These are phyloP conservation scores for Aulostomus chinensis DNA, from an alignment of 2,797 vertebrate species.

Conservation along the genomic window DNA sequence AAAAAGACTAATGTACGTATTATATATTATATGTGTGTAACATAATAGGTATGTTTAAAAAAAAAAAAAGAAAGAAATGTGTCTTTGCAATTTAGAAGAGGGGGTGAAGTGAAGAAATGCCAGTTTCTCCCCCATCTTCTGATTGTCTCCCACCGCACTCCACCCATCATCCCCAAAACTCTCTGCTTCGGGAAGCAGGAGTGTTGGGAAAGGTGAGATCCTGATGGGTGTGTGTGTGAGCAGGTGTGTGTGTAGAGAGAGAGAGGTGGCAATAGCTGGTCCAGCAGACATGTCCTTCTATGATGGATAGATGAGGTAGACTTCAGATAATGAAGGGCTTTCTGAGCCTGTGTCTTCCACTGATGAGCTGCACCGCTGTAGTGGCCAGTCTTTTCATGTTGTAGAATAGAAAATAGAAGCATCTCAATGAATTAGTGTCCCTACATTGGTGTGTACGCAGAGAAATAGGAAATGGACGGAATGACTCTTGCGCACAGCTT, in stretches of 20 bases:
- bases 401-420: too few relatives aligned
- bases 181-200: not conserved
- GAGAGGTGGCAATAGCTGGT: constrained; percentile 6
- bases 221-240: not conserved
- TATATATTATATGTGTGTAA: constrained; percentile 75
- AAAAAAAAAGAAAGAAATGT: constrained; percentile 46
- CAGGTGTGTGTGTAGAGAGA: not conserved
- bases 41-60: constrained; percentile 69
- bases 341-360: constrained; percentile 43
- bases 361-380: constrained; percentile 21
- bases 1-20: constrained; percentile 75
- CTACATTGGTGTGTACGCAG: constrained; percentile 2
- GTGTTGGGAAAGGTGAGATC: not conserved
- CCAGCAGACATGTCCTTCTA: constrained; percentile 40
- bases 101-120: constrained; percentile 26
- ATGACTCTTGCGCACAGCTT: too few relatives aligned
- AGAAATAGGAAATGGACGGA: not conserved
- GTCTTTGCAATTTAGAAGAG: constrained; percentile 44
- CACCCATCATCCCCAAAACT: not conserved
- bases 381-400: constrained; percentile 16
- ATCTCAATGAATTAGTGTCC: constrained; percentile 4
- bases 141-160: constrained; percentile 11
- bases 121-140: constrained; percentile 3
- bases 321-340: constrained; percentile 13
- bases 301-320: constrained; percentile 9